Evolutionary conservation across 2,113 vertebrate species (phyloP), one percentile per base, ranked within the genome.

Genomic region (Indicator maculatus): DNA sequence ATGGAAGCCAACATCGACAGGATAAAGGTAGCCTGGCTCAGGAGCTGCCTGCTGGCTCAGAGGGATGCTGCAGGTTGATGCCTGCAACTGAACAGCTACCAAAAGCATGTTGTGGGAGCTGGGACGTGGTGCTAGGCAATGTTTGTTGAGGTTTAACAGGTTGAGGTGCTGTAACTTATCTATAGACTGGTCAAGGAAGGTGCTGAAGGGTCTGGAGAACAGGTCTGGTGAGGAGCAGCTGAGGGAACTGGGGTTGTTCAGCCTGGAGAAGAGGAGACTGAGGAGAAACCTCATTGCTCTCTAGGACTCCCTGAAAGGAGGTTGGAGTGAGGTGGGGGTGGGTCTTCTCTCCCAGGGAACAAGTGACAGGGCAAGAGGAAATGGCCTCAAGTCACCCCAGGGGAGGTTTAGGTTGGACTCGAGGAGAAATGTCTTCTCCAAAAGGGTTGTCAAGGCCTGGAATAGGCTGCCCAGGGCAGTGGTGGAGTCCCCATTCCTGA

Each of bases 1-100:
- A 99, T 99, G 99, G 99, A 99, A 96, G 99, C 99, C 96, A 99
- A 99, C 96, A 99, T 99, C 4, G 99, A 99, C 96, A 98, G 99
- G 98, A 99, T 99, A 99, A 99, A 99, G 98, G 99, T 99, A 88
- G 95, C 64, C 12, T 6, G 14, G 8, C 11, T 19, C 1, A 3
- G 31, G 39, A 39, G 10, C 0, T 2, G 31, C 14, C 15, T 23
- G 18, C 18, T 1, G 4, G 47, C 20, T 19, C 16, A 2, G 30
- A 30, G 65, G 26, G 47, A 2, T 1, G 60, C 28, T 69, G 67
- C 3, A 16, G 12, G 67, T 56, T 2, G 45, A 7, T 19, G 38
- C 9, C 16, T 13, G 52, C 61, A 39, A 63, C 85, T 47, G 41
- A 33, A 50, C 7, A 8, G 26, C 64, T 59, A 41, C 63, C 66